A percentile compares a stretch with the other conserved stretches of the same genome.
These are phyloP conservation scores for Nyctalus aviator DNA, from an alignment of 2,797 vertebrate species.

Conservation along the genomic window DNA sequence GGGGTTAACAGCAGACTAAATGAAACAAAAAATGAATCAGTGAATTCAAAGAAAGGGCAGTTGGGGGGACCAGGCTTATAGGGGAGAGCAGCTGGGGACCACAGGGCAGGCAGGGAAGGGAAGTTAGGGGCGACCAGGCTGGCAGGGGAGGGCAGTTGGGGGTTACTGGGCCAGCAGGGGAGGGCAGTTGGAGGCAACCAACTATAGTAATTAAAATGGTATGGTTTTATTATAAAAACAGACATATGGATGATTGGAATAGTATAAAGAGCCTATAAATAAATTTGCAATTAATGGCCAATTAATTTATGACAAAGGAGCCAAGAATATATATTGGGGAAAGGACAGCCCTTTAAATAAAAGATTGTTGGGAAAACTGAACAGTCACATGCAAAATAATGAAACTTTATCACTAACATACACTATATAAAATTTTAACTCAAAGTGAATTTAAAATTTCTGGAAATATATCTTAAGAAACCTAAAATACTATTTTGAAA, in stretches of 20 bases:
- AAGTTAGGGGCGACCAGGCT: too few species aligned
- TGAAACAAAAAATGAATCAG: background rate
- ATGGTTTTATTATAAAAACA: background rate
- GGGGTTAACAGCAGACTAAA: background rate
- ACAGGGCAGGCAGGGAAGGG: too few species aligned
- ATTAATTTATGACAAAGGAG: background rate
- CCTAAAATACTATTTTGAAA: background rate
- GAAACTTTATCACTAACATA: background rate
- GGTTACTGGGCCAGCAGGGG: too few species aligned
- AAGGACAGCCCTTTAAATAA: background rate
- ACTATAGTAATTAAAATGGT: background rate
- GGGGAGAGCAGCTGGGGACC: too few species aligned
- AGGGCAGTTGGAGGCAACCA: too few species aligned
- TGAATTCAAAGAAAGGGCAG: background rate
- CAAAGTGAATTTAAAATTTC: background rate
- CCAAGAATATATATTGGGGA: background rate
- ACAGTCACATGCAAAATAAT: background rate
- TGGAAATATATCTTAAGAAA: background rate
- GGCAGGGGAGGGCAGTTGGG: too few species aligned
- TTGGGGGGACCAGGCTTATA: too few species aligned
- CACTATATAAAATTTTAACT: background rate
- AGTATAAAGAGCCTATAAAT: background rate
- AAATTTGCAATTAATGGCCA: background rate
- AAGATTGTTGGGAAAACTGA: background rate
- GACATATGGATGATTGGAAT: background rate